Base-by-base conservation (phyloP, 2,888 invertebrate species). In the Dicycla oo region DNA sequence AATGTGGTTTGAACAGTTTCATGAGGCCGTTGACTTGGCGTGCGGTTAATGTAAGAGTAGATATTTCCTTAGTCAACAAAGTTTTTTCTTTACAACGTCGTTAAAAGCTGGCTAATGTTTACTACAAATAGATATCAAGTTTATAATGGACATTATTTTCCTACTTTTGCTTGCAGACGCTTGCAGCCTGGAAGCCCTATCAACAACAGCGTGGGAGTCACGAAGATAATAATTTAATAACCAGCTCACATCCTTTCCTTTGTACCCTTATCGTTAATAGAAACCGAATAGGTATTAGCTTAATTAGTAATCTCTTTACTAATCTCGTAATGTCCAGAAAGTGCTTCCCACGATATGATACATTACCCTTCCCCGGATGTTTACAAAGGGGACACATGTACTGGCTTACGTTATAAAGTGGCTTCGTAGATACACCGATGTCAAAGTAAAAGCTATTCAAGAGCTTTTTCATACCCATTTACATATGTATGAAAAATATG, bases 21-120 rank as follows among this genome's bases (percentile, higher is more conserved):
- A 73, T 78, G 81, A 76, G 86, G 82, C 62, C 80, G 78, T 82
- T 87, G 87, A 80, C 87, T 79, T 82, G 82, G 78, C 84, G 71
- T 78, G 78, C 72, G 72, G 72, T 81, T 78, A 78, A 83, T 69
- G 72, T 66, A 78, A 78, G 60, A 60, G 74, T 47, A 68, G 69
- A 78, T 70, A 78, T 84, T 85, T 78, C 72, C 78, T 78, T 84
- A 60, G 73, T 64, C 56, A 74, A 66, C 71, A 65, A 74, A 75
- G 71, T 73, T 81, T 86, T 84, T 73, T 73, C 69, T 76, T 82
- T 80, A 81, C 62, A 67, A 54, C 74, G 74, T 81, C 81, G 81
- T 84, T 84, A 86, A 87, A 87, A 78, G 83, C 76, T 73, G 60
- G 66, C 60, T 58, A 76, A 79, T 75, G 61, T 64, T 34, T 57